Evolutionary conservation across 2,113 vertebrate genomes (phyloP).

Genomic region (Chitala chitala): DNA sequence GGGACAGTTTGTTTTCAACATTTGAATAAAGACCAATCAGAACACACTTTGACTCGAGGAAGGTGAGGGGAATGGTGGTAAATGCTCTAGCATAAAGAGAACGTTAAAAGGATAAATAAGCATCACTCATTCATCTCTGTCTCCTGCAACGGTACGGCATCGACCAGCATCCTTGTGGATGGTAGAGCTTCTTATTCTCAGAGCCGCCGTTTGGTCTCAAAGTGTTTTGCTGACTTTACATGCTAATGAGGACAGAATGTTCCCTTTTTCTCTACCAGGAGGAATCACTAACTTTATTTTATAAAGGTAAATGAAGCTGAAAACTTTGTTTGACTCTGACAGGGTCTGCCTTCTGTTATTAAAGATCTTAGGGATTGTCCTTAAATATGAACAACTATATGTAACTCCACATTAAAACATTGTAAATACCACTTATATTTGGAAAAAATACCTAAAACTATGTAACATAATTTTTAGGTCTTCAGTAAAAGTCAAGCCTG

Average conservation of each 20-base stretch:
- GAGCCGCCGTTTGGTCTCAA: slow-evolving; percentile 49
- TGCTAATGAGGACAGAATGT: slow-evolving; percentile 51
- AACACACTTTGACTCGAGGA: slow-evolving; percentile 37
- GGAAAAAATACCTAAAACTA: too few relatives aligned
- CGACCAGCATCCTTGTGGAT: slow-evolving; percentile 43
- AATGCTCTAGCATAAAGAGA: slow-evolving; percentile 54
- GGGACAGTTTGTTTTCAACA: too few relatives aligned
- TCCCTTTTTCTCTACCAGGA: slow-evolving; percentile 27
- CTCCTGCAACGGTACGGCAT: slow-evolving; percentile 42
- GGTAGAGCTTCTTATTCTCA: slow-evolving; percentile 30
- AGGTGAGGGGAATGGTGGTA: slow-evolving; percentile 60
- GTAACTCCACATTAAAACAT: background rate
- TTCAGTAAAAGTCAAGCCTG: too few relatives aligned
- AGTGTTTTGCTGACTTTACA: slow-evolving; percentile 53
- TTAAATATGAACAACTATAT: too few relatives aligned
- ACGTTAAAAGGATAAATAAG: slow-evolving; percentile 55
- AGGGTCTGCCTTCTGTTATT: background rate
- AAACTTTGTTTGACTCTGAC: too few relatives aligned
- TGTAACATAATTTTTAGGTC: too few relatives aligned
- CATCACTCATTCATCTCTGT: slow-evolving; percentile 42
- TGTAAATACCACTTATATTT: too few relatives aligned
- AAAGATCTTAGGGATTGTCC: background rate
- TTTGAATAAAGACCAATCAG: slow-evolving; percentile 7
- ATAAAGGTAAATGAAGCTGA: background rate
- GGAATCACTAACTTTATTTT: slow-evolving; percentile 10